phyloP scores from a whole-genome alignment of 2,888 invertebrate genomes.

The Maniola hyperantus region DNA sequence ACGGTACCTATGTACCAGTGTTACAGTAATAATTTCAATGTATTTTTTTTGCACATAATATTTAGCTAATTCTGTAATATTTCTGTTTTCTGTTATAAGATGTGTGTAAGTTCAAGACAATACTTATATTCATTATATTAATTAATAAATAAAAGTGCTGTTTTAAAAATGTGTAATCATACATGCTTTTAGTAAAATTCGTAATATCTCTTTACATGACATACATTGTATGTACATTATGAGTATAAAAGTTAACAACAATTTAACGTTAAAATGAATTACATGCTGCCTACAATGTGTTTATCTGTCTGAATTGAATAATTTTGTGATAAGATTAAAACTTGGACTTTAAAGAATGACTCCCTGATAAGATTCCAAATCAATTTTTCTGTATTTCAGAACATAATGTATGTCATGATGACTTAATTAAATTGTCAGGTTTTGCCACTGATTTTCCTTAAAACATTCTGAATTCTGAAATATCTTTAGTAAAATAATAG shows the following conservation, averaged over 20 bases:
- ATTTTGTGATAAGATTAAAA: constrained; percentile 29
- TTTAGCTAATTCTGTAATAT: too few relatives aligned
- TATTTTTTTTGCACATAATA: too few relatives aligned
- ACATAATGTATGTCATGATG: neutral
- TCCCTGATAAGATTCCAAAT: constrained; percentile 24
- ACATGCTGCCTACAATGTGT: constrained; percentile 1
- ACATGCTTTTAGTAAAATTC: neutral
- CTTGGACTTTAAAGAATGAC: constrained; percentile 18
- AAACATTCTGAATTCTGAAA: neutral
- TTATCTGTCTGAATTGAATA: constrained; percentile 20
- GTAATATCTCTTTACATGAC: neutral
- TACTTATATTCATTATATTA: too few relatives aligned
- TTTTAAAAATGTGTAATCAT: too few relatives aligned
- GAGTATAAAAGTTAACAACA: neutral
- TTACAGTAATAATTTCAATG: too few relatives aligned
- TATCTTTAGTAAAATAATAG: neutral
- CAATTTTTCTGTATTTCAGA: constrained; percentile 10
- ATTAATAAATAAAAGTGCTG: too few relatives aligned
- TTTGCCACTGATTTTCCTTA: neutral
- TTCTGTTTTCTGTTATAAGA: too few relatives aligned
- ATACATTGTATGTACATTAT: neutral
- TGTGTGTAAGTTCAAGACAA: too few relatives aligned
- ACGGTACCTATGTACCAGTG: too few relatives aligned
- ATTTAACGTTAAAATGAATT: constrained; percentile 2
- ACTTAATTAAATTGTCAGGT: neutral